A percentile compares a stretch with the other conserved stretches of the same genome.
These are phyloP conservation scores for Malurus leucopterus DNA, from an alignment of 2,797 vertebrate genomes.

Conservation along the genomic window DNA sequence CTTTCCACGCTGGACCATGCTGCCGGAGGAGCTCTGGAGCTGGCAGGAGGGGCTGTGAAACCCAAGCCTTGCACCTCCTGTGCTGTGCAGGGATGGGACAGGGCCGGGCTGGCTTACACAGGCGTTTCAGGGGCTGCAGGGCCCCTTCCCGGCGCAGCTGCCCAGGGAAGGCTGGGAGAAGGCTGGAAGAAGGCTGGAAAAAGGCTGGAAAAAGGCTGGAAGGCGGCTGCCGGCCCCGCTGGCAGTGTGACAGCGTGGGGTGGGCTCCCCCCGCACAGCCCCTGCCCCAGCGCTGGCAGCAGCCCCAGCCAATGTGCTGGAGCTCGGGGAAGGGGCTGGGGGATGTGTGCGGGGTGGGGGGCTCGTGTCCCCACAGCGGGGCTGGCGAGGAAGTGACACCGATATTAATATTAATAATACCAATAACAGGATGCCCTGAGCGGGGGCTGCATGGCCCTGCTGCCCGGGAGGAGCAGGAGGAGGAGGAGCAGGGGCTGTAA, in stretches of 20 bases:
- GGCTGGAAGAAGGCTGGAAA: not conserved
- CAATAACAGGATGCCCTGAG: fast-evolving
- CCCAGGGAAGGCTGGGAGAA: not conserved
- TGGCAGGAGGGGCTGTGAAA: conserved; percentile 2
- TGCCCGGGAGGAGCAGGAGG: not conserved
- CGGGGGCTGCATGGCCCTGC: fast-evolving
- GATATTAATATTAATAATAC: no score
- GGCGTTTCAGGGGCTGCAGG: not conserved
- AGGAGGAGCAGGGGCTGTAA: not conserved
- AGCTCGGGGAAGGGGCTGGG: conserved; percentile 10
- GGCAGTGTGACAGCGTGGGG: not conserved
- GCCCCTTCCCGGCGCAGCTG: conserved; percentile 42
- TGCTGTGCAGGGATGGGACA: not conserved
- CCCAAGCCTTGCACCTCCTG: not conserved
- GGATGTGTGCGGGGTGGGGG: not conserved
- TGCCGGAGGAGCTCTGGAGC: not conserved
- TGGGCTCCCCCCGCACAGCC: not conserved
- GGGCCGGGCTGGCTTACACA: not conserved
- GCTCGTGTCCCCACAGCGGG: fast-evolving
- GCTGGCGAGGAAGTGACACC: not conserved
- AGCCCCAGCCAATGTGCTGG: not conserved
- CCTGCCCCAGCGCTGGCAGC: conserved; percentile 24
- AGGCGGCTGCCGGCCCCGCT: not conserved
- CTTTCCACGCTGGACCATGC: fast-evolving
- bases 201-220: not conserved